phyloP scores from a whole-genome alignment of 2,113 vertebrate species.

The Catharus fuscescens region DNA sequence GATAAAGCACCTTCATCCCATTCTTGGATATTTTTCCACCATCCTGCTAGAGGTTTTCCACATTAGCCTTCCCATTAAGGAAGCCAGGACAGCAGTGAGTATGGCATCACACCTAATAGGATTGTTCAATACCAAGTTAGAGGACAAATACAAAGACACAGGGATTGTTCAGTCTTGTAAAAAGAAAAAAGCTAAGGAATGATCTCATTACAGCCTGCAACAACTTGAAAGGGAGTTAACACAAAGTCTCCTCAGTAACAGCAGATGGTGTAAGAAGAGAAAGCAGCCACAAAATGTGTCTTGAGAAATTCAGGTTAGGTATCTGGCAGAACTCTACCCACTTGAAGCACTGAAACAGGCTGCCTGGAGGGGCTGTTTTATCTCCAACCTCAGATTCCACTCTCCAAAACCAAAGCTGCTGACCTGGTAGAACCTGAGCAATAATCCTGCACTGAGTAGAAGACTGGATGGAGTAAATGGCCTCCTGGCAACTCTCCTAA shows the following conservation, averaged over 20 bases:
- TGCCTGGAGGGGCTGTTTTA: neutral
- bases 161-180: neutral
- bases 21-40: neutral
- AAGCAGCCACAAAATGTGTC: neutral
- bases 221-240: neutral
- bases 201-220: neutral
- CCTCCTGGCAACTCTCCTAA: neutral
- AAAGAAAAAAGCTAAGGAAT: neutral
- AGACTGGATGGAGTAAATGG: neutral
- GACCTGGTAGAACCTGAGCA: neutral
- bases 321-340: neutral
- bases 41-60: neutral
- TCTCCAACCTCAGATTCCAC: neutral
- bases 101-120: neutral
- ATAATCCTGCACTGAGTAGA: rapidly evolving
- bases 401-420: neutral
- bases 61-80: neutral
- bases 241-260: neutral
- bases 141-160: neutral
- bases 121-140: neutral
- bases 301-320: neutral
- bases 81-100: neutral
- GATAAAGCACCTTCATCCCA: neutral
- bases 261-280: neutral
- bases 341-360: neutral